Percentiles rank a stretch among this genome's conserved stretches.
phyloP scores from a whole-genome alignment of 2,888 invertebrate species.

The Caenorhabditis virilis region DNA sequence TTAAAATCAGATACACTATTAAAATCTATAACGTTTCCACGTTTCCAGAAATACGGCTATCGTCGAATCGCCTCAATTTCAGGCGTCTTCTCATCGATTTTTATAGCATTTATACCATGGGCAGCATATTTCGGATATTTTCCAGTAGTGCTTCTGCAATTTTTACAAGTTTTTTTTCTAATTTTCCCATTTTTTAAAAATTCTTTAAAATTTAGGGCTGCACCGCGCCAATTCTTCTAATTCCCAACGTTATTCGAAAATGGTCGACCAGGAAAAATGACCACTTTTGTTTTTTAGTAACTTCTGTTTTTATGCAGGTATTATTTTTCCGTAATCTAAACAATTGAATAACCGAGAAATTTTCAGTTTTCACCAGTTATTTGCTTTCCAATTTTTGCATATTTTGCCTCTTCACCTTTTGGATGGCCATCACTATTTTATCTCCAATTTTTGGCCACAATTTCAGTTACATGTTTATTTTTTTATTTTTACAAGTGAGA shows the following conservation, averaged over 20 bases:
- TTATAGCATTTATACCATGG: conserved; percentile 27
- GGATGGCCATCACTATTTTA: conserved; percentile 33
- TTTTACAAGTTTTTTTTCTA: conserved; percentile 7
- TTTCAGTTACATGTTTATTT: conserved; percentile 11
- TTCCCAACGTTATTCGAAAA: conserved; percentile 38
- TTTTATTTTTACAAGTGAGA: conserved; percentile 37
- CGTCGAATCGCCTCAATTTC: conserved; percentile 16
- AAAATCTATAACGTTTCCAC: conserved; percentile 10
- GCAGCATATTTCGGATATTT: conserved; percentile 20
- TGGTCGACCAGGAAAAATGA: conserved; percentile 38
- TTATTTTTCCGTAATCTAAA: too few species aligned
- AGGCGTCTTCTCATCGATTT: conserved; percentile 18
- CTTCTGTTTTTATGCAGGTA: conserved; percentile 29
- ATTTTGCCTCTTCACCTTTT: conserved; percentile 8
- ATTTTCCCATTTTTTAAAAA: background rate
- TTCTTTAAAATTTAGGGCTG: background rate
- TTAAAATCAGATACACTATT: too few species aligned
- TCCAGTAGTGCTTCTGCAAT: conserved; percentile 8
- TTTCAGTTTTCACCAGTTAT: conserved; percentile 15
- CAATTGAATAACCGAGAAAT: conserved; percentile 6
- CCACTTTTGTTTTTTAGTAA: conserved; percentile 22
- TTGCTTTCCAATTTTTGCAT: conserved; percentile 12
- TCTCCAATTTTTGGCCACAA: conserved; percentile 25
- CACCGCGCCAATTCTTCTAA: conserved; percentile 14
- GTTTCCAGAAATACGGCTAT: conserved; percentile 26